These are phyloP conservation scores for Chlamydotis undulata DNA, from an alignment of 2,113 vertebrate genomes.

Conservation along the genomic window DNA sequence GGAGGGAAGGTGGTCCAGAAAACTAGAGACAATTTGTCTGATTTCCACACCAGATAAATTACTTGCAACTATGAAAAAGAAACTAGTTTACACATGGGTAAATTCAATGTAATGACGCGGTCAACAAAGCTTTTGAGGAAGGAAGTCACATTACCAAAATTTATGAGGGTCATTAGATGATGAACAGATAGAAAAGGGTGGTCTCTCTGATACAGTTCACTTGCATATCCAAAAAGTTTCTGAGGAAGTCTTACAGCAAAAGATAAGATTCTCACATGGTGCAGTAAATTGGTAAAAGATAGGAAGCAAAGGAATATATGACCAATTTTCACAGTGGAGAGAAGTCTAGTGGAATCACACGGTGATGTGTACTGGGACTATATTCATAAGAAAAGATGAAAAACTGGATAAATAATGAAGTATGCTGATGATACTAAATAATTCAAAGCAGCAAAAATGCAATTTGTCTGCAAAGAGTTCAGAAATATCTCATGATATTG, in stretches of 20 bases:
- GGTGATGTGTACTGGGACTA: neutral
- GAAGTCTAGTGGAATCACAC: neutral
- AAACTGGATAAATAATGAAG: slow-evolving; percentile 14
- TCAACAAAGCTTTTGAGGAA: neutral
- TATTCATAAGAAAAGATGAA: neutral
- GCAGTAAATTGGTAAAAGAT: neutral
- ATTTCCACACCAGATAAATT: neutral
- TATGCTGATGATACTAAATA: slow-evolving; percentile 13
- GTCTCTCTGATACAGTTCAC: neutral
- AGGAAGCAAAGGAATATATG: neutral
- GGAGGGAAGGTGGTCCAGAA: neutral
- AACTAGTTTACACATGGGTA: neutral
- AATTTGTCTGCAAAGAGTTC: slow-evolving; percentile 16
- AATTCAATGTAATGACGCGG: neutral
- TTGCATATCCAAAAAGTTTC: neutral
- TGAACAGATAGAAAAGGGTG: neutral
- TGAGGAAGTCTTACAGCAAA: neutral
- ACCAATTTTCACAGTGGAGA: neutral
- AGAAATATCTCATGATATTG: neutral
- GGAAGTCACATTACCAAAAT: neutral
- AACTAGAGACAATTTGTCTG: neutral
- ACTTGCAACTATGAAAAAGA: neutral
- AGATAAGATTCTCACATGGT: neutral
- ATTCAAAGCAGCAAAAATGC: slow-evolving; percentile 24
- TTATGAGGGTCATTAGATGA: neutral